Evolutionary conservation across 2,797 vertebrate genomes (phyloP).

Genomic region (Hyperoplus immaculatus): DNA sequence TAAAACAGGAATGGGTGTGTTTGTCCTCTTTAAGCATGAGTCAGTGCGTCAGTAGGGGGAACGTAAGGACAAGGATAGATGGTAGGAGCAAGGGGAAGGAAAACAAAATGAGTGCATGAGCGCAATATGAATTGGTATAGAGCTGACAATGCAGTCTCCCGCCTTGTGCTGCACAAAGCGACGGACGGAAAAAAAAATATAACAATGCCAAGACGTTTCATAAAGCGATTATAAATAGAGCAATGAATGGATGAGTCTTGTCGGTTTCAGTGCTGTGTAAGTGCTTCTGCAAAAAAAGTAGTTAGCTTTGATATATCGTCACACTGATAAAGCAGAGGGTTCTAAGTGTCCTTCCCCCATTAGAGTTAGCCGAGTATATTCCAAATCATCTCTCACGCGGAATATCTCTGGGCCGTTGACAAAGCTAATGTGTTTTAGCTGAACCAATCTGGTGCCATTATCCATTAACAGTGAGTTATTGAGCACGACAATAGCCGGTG

Average conservation of each 20-base stretch:
- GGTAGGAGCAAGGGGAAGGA: slow-evolving; percentile 18
- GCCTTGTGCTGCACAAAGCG: slow-evolving; percentile 16
- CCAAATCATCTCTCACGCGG: slow-evolving; percentile 62
- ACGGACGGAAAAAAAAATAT: slow-evolving; percentile 28
- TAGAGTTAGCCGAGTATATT: slow-evolving; percentile 52
- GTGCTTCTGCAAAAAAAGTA: slow-evolving; percentile 54
- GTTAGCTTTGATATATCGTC: slow-evolving; percentile 54
- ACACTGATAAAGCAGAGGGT: slow-evolving; percentile 56
- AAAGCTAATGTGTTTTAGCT: slow-evolving; percentile 56
- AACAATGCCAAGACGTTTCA: slow-evolving; percentile 42
- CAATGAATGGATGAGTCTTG: slow-evolving; percentile 46
- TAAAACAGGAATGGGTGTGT: slow-evolving; percentile 37
- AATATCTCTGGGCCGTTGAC: slow-evolving; percentile 52
- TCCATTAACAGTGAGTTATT: slow-evolving; percentile 50
- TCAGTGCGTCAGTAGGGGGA: slow-evolving; percentile 44
- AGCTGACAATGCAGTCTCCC: slow-evolving; percentile 59
- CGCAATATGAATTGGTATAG: slow-evolving; percentile 57
- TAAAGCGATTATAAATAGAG: slow-evolving; percentile 63
- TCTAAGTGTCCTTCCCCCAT: slow-evolving; percentile 60
- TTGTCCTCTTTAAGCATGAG: slow-evolving; percentile 52
- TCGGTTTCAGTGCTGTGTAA: slow-evolving; percentile 66
- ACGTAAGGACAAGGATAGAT: slow-evolving; percentile 53
- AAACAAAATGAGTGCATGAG: slow-evolving; percentile 38
- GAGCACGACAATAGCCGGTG: slow-evolving; percentile 37
- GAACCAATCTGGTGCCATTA: slow-evolving; percentile 58